Base-by-base conservation (phyloP, 2,113 vertebrate species). In the Dromas ardeola region DNA sequence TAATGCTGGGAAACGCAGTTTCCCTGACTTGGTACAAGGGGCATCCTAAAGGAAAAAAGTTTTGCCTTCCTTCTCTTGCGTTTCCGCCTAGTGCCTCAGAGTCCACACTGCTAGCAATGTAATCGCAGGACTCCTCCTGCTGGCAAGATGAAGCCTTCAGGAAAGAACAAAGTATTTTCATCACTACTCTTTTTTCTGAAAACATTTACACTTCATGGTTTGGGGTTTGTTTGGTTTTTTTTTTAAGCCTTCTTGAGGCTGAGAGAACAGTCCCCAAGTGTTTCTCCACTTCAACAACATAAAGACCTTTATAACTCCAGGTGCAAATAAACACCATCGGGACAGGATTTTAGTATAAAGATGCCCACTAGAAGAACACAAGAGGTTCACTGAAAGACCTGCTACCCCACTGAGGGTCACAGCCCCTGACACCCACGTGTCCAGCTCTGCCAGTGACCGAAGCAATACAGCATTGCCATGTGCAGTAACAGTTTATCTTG, bases 381-480 rank as follows among this genome's bases (percentile, higher is more conserved):
- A 26, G 2, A 5, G 29, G 25, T 17, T 56, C 34, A 5, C 0
- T 0, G 29, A 42, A 29, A 79, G 45, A 40, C 26, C 38, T 29
- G 52, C 53, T 61, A 7, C 22, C 21, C 32, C 40, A 20, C 0
- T 27, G 55, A 49, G 26, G 53, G n/a, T 36, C 25, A 11, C 42
- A 58, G 49, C 32, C 52, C n/a, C 52, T 7, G 16, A 13, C 21
- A 4, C 1, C 9, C 4, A 23, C 18, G 5, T 3, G 4, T 3
- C 50, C 7, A 47, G 42, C n/a, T 40, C 49, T 7, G 12, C 42
- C 18, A 38, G 18, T 4, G 42, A 40, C 36, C 13, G 7, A 18
- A 30, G 8, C 11, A 7, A 36, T 2, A 1, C 1, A 3, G 47
- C n/a, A 59, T 3, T 26, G 42, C 25, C 30, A 13, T 1, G 2